These are phyloP conservation scores for Dasypolia templi DNA, from an alignment of 2,888 invertebrate species.

Conservation along the genomic window DNA sequence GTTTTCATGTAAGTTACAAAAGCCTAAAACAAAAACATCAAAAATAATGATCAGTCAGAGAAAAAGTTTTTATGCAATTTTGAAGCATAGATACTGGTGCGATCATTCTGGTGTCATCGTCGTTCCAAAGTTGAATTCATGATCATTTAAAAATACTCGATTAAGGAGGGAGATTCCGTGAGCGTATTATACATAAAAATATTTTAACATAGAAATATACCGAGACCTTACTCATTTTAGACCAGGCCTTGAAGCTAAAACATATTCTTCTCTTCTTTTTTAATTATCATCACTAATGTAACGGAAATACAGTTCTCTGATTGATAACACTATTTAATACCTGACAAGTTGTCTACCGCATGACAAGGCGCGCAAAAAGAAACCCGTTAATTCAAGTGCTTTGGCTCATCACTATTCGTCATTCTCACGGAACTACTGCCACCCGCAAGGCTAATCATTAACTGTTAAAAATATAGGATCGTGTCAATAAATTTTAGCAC, in stretches of 20 bases:
- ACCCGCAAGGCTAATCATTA: too few species aligned
- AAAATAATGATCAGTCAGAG: background rate
- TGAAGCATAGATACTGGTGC: too few species aligned
- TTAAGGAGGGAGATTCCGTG: too few species aligned
- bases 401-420: constrained; percentile 43
- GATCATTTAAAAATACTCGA: background rate
- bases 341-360: constrained; percentile 55
- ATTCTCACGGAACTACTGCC: constrained; percentile 56
- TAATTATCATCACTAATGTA: constrained; percentile 14
- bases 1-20: background rate
- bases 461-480: too few species aligned
- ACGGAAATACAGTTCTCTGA: constrained; percentile 47
- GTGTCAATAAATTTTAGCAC: too few species aligned
- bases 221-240: background rate
- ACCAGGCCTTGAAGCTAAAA: background rate
- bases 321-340: constrained; percentile 33
- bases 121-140: background rate
- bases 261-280: constrained; percentile 1
- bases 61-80: background rate
- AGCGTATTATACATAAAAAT: background rate
- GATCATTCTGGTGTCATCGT: background rate
- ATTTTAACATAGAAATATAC: background rate
- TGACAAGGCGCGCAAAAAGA: constrained; percentile 55
- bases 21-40: too few species aligned
- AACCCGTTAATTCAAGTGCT: constrained; percentile 40